phyloP scores from a whole-genome alignment of 2,888 invertebrate genomes.

The Caenorhabditis doughertyi region DNA sequence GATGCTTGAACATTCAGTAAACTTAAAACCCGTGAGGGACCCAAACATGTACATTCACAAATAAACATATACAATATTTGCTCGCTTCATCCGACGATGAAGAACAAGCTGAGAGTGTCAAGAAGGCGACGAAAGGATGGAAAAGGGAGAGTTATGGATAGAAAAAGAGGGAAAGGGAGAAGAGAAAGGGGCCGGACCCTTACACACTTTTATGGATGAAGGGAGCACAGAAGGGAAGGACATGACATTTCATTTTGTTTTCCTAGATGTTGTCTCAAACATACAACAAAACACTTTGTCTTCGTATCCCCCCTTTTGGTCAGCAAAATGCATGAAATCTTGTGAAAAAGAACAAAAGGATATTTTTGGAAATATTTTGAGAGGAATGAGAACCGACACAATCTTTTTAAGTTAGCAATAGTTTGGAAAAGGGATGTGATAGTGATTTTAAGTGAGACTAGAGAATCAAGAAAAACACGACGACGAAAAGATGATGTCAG shows the following conservation, averaged over 20 bases:
- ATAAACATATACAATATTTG: constrained; percentile 35
- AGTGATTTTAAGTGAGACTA: too few species aligned
- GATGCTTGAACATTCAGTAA: neutral
- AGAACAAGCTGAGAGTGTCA: constrained; percentile 24
- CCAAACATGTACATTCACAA: constrained; percentile 2
- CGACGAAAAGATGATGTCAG: too few species aligned
- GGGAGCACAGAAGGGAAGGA: constrained; percentile 6
- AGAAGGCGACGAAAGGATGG: constrained; percentile 22
- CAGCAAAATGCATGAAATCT: constrained; percentile 20
- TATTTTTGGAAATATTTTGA: neutral
- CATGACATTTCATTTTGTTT: constrained; percentile 55
- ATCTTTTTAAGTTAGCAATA: too few species aligned
- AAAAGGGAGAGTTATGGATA: constrained; percentile 30
- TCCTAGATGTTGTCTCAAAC: constrained; percentile 2
- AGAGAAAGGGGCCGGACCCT: neutral
- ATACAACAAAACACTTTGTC: constrained; percentile 43
- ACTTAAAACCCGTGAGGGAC: neutral
- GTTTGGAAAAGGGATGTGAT: too few species aligned
- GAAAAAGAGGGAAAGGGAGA: neutral
- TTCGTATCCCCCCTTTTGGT: constrained; percentile 4
- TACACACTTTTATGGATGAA: constrained; percentile 42
- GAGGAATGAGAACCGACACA: neutral
- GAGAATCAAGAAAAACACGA: too few species aligned
- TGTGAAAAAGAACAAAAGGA: neutral
- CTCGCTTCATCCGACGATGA: constrained; percentile 10